Evolutionary conservation across 2,113 vertebrate species (phyloP), one percentile per base, ranked within the genome.

Genomic region (Charina bottae): DNA sequence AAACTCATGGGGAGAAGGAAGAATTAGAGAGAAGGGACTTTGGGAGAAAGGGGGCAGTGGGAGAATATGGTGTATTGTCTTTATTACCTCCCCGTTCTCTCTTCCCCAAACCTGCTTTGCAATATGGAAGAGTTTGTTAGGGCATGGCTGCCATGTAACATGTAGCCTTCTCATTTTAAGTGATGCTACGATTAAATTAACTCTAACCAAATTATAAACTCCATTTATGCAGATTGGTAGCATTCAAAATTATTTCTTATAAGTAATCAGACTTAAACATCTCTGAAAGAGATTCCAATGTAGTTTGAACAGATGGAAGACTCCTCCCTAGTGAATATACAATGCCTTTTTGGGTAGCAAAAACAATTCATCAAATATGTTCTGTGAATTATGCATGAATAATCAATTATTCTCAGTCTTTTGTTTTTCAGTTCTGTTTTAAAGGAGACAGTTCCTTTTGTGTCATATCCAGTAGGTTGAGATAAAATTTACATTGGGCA

Each of bases 341-440:
- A 84, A 37, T 89, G 88, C 91, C 91, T 89, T 89, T 92, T 88
- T 89, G 87, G 91, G 87, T 84, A 92, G 55, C 72, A 62, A 92
- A 62, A 89, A 49, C 68, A 19, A 92, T 88, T 89, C 72, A 92
- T 92, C 86, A 88, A 83, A 88, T 88, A 58, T 54, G 53, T 88
- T 92, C 54, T 59, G 28, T 62, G 72, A 46, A 62, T n/a, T 89
- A 58, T 55, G 91, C 85, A 60, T 89, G 91, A 92, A 92, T 78
- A 92, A 92, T 92, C 87, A 84, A 92, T 92, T 92, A 88, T 54
- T 62, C 56, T 83, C 60, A 4, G 87, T 92, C 56, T 91, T 54
- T 87, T 88, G 68, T 92, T 92, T 88, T 84, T 55, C 46, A 37
- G 6, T 49, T 89, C 60, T 60, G 19, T 33, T 89, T 89, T 60